A percentile compares a stretch with the other conserved stretches of the same genome.
Evolutionary conservation across 2,797 vertebrate genomes (phyloP).

Genomic region (Decapterus maruadsi): DNA sequence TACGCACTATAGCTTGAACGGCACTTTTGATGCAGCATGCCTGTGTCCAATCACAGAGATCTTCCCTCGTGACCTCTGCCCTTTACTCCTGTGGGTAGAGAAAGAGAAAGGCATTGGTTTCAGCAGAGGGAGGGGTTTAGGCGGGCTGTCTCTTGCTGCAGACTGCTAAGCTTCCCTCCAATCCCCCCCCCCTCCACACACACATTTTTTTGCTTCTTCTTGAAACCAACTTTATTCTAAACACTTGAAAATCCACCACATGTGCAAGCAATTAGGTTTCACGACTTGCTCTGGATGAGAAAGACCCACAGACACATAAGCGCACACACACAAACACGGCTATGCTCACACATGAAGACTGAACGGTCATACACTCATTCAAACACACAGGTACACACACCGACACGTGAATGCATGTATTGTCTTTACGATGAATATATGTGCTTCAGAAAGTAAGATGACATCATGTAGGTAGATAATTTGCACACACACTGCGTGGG

Average conservation of each 20-base stretch:
- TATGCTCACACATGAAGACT: slow-evolving; percentile 17
- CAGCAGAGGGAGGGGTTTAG: slow-evolving; percentile 68
- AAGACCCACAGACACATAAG: slow-evolving; percentile 65
- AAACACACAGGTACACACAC: slow-evolving; percentile 11
- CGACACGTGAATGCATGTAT: slow-evolving; percentile 20
- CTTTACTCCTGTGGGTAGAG: slow-evolving; percentile 72
- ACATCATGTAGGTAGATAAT: slow-evolving; percentile 11
- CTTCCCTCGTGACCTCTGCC: slow-evolving; percentile 80
- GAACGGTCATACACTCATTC: slow-evolving; percentile 22
- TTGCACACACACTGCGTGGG: neutral
- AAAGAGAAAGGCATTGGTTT: slow-evolving; percentile 80
- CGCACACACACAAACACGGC: slow-evolving; percentile 39
- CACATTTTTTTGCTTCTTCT: slow-evolving; percentile 65
- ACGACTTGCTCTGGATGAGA: slow-evolving; percentile 76
- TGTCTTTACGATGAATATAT: slow-evolving; percentile 2
- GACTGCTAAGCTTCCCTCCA: slow-evolving; percentile 47
- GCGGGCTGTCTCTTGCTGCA: slow-evolving; percentile 61
- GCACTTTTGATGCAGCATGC: slow-evolving; percentile 76
- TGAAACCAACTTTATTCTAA: slow-evolving; percentile 83
- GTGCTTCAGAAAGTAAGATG: slow-evolving; percentile 5
- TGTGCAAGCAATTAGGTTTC: slow-evolving; percentile 86
- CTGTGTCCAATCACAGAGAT: slow-evolving; percentile 85
- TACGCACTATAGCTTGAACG: slow-evolving; percentile 55
- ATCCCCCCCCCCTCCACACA: neutral
- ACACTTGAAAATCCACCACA: slow-evolving; percentile 86